Percentiles rank a stretch among this genome's conserved stretches.
These are phyloP conservation scores for Chirona hameri DNA, from an alignment of 2,888 invertebrate species.

Conservation along the genomic window DNA sequence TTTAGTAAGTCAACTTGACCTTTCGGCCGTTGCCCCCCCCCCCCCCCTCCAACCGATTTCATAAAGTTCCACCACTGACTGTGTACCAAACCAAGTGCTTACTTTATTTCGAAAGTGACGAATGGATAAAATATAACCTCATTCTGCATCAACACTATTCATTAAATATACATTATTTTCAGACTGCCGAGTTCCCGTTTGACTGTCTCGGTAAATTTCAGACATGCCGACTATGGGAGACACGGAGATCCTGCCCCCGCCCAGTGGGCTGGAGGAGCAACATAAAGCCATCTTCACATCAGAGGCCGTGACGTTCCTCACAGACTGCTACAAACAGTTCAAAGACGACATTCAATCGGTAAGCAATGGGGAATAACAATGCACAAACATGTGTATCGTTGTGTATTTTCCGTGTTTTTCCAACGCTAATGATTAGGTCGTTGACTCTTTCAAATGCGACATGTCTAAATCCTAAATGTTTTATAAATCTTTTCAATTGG, in stretches of 20 bases:
- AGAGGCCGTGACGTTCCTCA: conserved; percentile 57
- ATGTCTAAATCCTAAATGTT: not conserved
- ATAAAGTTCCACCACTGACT: too few relatives aligned
- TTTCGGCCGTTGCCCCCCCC: too few relatives aligned
- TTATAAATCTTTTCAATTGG: conserved; percentile 34
- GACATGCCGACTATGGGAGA: not conserved
- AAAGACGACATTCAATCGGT: conserved; percentile 49
- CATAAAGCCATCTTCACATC: conserved; percentile 56
- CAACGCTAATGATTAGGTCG: not conserved
- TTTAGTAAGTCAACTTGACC: too few relatives aligned
- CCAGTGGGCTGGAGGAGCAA: conserved; percentile 54
- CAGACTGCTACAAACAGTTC: conserved; percentile 54
- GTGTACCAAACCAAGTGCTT: too few relatives aligned
- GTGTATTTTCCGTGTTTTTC: not conserved
- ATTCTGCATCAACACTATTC: too few relatives aligned
- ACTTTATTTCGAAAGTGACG: too few relatives aligned
- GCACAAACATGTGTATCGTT: conserved; percentile 38
- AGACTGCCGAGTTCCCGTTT: too few relatives aligned
- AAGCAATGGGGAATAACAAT: conserved; percentile 37
- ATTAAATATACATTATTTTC: too few relatives aligned
- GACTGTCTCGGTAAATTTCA: too few relatives aligned
- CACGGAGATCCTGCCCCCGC: conserved; percentile 48
- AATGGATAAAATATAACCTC: too few relatives aligned
- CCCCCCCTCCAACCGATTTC: too few relatives aligned
- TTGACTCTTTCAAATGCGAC: not conserved